Conservation (phyloP, 2,113 vertebrate genomes). For the Chloropsis hardwickii region DNA sequence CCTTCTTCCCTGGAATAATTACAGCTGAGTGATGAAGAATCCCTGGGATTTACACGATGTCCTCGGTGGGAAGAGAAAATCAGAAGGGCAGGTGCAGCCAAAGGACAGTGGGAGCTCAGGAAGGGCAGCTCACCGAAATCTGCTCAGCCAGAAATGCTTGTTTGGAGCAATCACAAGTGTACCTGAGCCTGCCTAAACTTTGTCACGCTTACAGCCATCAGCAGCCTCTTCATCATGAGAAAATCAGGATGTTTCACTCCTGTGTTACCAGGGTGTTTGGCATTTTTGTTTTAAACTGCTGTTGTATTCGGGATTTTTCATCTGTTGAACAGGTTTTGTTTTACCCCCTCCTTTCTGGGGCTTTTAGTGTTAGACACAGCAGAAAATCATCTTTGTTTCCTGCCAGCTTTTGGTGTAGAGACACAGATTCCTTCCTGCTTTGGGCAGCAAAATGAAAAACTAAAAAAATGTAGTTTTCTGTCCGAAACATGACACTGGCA, state of each 20-base stretch:
- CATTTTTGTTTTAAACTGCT: neutral
- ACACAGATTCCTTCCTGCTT: neutral
- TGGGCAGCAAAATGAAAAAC: neutral
- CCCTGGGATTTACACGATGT: neutral
- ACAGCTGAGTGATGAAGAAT: neutral
- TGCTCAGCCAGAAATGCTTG: neutral
- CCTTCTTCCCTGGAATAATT: constrained; percentile 8
- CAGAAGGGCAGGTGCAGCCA: neutral
- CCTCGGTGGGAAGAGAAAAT: neutral
- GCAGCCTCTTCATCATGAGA: neutral
- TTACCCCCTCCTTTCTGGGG: neutral
- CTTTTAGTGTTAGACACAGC: neutral
- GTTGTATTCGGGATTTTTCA: neutral
- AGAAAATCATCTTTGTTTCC: neutral
- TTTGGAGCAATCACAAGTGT: neutral
- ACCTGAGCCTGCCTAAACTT: neutral
- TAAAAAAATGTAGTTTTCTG: neutral
- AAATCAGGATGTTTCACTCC: neutral
- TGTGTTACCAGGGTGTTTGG: neutral
- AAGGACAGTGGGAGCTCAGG: neutral
- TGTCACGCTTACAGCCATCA: neutral
- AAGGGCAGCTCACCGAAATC: neutral
- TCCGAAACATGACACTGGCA: neutral
- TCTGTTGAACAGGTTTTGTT: neutral
- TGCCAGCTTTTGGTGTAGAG: neutral